phyloP scores from a whole-genome alignment of 2,888 invertebrate species.

The Agonopterix alstromeriana region DNA sequence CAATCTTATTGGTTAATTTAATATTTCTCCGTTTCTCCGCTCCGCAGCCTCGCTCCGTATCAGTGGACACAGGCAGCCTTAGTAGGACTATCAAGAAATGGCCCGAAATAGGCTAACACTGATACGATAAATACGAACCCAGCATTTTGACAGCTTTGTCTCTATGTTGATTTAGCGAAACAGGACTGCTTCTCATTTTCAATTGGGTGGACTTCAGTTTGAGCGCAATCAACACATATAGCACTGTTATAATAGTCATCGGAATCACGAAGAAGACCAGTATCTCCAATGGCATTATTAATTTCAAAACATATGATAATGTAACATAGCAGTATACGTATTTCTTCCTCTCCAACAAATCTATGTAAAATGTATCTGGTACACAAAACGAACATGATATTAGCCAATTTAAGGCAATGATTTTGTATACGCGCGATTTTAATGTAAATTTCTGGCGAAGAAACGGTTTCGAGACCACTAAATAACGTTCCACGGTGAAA shows the following conservation, averaged over 20 bases:
- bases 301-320: constrained; percentile 32
- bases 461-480: constrained; percentile 91
- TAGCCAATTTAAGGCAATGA: constrained; percentile 83
- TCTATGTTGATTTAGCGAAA: constrained; percentile 59
- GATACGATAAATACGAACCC: constrained; percentile 81
- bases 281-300: constrained; percentile 76
- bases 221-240: constrained; percentile 85
- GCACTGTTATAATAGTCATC: constrained; percentile 88
- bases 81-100: no score
- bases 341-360: constrained; percentile 48
- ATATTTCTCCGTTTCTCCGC: no score
- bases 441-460: constrained; percentile 86
- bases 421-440: constrained; percentile 86
- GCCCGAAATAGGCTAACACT: no score
- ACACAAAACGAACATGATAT: constrained; percentile 82
- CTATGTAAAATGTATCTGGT: constrained; percentile 75
- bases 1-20: no score
- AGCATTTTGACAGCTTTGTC: constrained; percentile 86
- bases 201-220: constrained; percentile 79
- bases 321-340: constrained; percentile 54
- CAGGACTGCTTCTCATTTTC: constrained; percentile 67
- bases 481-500: constrained; percentile 91
- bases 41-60: no score
- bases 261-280: constrained; percentile 90
- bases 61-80: no score